Evolutionary conservation across 2,113 vertebrate genomes (phyloP), one percentile per base, ranked within the genome.

Genomic region (Pogona vitticeps): DNA sequence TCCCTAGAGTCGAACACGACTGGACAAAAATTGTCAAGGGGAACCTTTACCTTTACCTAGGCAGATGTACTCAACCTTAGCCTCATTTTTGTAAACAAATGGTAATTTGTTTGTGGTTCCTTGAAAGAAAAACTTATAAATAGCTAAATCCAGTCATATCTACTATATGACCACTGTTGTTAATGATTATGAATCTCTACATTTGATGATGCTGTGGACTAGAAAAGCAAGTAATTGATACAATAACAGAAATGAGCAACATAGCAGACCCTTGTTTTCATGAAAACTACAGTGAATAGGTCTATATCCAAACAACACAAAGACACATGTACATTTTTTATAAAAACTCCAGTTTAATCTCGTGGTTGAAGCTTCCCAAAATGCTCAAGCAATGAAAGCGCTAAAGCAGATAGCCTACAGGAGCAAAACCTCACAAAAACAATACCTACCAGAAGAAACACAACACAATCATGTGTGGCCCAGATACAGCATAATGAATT

Each of bases 301-400:
- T 88, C 46, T 14, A 3, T 88, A 83, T 56, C 76, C 88, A 93
- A 93, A 89, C 61, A 95, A 72, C 89, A 95, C 87, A 23, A 92
- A 56, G 71, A 90, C 89, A 92, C 91, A 76, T 75, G 38, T 88
- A 52, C 90, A 75, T 85, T 95, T n/a, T 91, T 96, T 81, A 82
- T 93, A 95, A 94, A 95, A 95, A 94, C 89, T 95, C 95, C 90
- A 92, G 92, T 96, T 95, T 95, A 96, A 95, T 95, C 93, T 95
- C 92, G 90, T 93, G 93, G 92, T 75, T 93, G 94, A 95, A 93
- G 94, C 80, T 88, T 93, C 91, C 90, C 84, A 90, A 94, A 93
- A 93, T 42, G 80, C 76, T 65, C 38, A 93, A 91, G 88, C 91
- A 90, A 36, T 88, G 79, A 84, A 91, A 56, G 83, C 90, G 86